phyloP scores from a whole-genome alignment of 2,888 invertebrate species.

The Epirrhoe alternata region DNA sequence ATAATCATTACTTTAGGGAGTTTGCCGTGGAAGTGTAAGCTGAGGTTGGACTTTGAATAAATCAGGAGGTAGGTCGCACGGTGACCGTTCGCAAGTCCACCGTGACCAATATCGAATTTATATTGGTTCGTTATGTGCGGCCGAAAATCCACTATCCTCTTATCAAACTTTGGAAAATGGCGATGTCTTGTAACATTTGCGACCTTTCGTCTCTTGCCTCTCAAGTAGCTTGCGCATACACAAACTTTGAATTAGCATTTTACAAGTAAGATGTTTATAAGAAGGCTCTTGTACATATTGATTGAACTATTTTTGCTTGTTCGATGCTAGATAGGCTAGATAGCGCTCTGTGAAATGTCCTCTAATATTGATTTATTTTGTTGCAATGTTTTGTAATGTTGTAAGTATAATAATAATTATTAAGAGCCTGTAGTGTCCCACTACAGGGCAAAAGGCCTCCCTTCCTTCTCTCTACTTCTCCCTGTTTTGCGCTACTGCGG shows the following conservation, averaged over 20 bases:
- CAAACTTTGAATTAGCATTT: neutral
- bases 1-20: neutral
- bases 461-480: too few species aligned
- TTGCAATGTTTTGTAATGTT: too few species aligned
- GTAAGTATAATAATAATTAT: too few species aligned
- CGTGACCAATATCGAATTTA: conserved; percentile 66
- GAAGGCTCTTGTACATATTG: neutral
- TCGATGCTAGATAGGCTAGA: too few species aligned
- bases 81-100: conserved; percentile 50
- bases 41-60: conserved; percentile 67
- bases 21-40: conserved; percentile 11
- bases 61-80: conserved; percentile 63
- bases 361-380: too few species aligned
- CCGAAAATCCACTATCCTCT: neutral
- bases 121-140: conserved; percentile 60
- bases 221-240: neutral
- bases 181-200: neutral
- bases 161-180: neutral
- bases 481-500: too few species aligned
- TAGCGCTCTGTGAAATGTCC: too few species aligned
- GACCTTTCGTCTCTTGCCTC: neutral
- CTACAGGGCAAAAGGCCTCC: too few species aligned
- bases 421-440: too few species aligned
- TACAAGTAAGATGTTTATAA: neutral
- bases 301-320: too few species aligned